Percentiles rank a stretch among this genome's conserved stretches.
These are phyloP conservation scores for Heliconius melpomene DNA, from an alignment of 1,140 invertebrate genomes.

Conservation along the genomic window DNA sequence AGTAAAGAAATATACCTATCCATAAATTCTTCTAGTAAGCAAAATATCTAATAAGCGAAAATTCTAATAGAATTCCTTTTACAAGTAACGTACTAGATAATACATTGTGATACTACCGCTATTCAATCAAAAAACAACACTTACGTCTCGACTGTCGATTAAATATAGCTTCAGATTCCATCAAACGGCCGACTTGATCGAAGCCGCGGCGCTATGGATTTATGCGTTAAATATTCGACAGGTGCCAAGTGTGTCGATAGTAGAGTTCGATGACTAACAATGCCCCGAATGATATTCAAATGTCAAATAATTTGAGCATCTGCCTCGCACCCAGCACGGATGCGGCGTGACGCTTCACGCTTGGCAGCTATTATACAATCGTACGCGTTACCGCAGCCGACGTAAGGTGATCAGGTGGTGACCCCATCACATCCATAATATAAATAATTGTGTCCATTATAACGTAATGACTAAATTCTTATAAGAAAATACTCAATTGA, in stretches of 20 bases:
- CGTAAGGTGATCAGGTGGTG: conserved; percentile 26
- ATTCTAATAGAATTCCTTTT: background rate
- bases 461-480: background rate
- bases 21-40: background rate
- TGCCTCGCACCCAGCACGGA: conserved; percentile 55
- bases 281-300: conserved; percentile 78
- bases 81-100: background rate
- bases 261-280: conserved; percentile 79
- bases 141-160: conserved; percentile 68
- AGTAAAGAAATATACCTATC: background rate
- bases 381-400: conserved; percentile 27
- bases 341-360: conserved; percentile 43
- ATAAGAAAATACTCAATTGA: background rate
- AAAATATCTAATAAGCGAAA: background rate
- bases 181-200: conserved; percentile 68
- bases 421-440: conserved; percentile 13
- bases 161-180: conserved; percentile 79
- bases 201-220: conserved; percentile 74
- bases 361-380: conserved; percentile 42
- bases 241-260: conserved; percentile 80
- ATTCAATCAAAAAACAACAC: conserved; percentile 71
- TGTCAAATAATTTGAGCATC: conserved; percentile 79
- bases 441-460: background rate
- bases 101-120: conserved; percentile 21
- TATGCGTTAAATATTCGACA: conserved; percentile 80